Conservation (phyloP, 2,797 vertebrate genomes). For the Trachops cirrhosus region DNA sequence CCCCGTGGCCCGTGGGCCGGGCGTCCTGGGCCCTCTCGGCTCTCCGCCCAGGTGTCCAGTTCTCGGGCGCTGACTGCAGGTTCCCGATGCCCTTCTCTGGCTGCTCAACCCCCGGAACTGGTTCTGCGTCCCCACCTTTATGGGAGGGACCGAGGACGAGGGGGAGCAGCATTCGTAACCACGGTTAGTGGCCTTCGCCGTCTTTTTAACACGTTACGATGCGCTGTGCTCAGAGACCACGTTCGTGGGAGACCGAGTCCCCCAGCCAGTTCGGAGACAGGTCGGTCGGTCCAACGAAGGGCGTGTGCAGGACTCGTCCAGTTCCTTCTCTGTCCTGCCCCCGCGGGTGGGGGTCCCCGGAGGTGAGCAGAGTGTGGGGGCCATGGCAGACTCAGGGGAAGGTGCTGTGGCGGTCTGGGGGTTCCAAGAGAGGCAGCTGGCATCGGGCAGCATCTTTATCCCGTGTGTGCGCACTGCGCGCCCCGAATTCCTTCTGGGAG, state of each 20-base stretch:
- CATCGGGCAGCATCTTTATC: too few species aligned
- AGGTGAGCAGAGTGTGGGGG: not conserved
- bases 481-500: not conserved
- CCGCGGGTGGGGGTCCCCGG: not conserved
- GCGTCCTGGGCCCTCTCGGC: not conserved
- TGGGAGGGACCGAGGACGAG: not conserved
- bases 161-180: not conserved
- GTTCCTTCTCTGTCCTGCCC: not conserved
- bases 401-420: not conserved
- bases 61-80: not conserved
- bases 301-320: not conserved
- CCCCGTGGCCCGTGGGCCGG: rapidly evolving
- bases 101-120: not conserved
- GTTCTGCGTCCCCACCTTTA: not conserved
- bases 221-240: not conserved
- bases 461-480: rapidly evolving
- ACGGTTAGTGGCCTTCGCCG: not conserved
- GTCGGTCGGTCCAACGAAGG: not conserved
- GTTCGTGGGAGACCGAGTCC: not conserved
- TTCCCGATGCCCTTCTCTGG: not conserved
- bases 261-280: not conserved
- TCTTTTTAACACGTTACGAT: not conserved
- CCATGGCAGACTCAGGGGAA: not conserved
- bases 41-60: rapidly evolving
- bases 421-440: not conserved